Conservation (phyloP, 2,888 invertebrate genomes). For the Lepidochitona cinerea region DNA sequence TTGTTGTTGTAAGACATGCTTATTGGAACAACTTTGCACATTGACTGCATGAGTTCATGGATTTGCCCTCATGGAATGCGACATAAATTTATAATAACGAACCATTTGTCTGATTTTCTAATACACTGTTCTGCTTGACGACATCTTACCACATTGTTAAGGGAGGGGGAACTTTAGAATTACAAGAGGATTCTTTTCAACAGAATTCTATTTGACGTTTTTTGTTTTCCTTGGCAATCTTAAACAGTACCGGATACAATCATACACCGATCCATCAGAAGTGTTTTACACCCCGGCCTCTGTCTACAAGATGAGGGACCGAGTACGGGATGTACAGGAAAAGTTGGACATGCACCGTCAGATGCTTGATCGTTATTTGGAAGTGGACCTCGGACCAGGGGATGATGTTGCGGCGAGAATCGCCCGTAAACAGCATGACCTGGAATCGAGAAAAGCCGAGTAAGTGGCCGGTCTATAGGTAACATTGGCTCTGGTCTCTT, state of each 20-base stretch:
- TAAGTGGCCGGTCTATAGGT: not conserved
- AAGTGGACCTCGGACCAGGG: conserved; percentile 34
- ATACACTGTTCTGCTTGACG: too few species aligned
- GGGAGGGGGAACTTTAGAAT: too few species aligned
- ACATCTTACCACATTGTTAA: too few species aligned
- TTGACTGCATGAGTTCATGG: too few species aligned
- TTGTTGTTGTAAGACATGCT: too few species aligned
- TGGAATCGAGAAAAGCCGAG: not conserved
- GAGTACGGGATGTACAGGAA: conserved; percentile 50
- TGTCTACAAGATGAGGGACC: conserved; percentile 45
- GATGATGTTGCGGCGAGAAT: conserved; percentile 28
- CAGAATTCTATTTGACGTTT: not conserved
- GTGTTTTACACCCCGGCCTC: conserved; percentile 48
- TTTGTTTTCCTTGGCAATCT: not conserved
- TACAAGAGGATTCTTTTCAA: not conserved
- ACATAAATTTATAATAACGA: too few species aligned
- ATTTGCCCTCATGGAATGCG: too few species aligned
- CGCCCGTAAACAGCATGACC: not conserved
- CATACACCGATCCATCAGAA: conserved; percentile 48
- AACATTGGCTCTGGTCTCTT: not conserved
- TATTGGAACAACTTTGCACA: too few species aligned
- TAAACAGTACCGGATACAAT: conserved; percentile 54
- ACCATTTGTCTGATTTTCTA: too few species aligned
- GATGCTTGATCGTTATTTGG: conserved; percentile 59
- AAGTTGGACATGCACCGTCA: conserved; percentile 58